Conservation (phyloP, 2,888 invertebrate genomes). For the Stratiomys singularior region DNA sequence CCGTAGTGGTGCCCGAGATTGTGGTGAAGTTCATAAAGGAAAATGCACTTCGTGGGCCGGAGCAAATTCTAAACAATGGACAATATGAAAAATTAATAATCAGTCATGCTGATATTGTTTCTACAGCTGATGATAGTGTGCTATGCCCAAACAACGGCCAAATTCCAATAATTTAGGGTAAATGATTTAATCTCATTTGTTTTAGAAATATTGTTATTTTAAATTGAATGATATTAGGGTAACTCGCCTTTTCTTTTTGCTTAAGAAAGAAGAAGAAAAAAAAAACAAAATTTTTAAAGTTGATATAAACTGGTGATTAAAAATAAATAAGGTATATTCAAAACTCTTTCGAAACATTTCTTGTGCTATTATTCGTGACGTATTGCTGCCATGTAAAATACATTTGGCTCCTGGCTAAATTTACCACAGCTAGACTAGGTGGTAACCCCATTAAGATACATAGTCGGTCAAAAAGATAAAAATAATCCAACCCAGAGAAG, state of each 20-base stretch:
- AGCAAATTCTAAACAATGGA: slow-evolving; percentile 43
- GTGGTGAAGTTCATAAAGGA: slow-evolving; percentile 73
- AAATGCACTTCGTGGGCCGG: slow-evolving; percentile 71
- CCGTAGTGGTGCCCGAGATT: slow-evolving; percentile 70
- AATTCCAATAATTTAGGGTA: slow-evolving; percentile 10
- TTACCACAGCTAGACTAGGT: no score
- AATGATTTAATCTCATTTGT: not conserved
- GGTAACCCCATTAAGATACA: no score
- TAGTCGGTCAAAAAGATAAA: no score
- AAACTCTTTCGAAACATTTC: no score
- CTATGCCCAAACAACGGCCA: slow-evolving; percentile 48
- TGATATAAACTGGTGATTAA: not conserved
- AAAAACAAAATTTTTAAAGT: not conserved
- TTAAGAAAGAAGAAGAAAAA: not conserved
- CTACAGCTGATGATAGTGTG: slow-evolving; percentile 42
- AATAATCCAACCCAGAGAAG: no score
- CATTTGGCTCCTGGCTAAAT: no score
- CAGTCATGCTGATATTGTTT: slow-evolving; percentile 46
- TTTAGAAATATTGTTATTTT: not conserved
- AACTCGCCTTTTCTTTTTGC: not conserved
- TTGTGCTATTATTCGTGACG: no score
- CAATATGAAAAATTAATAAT: slow-evolving; percentile 48
- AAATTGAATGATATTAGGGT: not conserved
- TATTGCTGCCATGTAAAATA: no score
- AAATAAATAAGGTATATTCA: not conserved